Conservation (phyloP, 53 echinoderm and acorn worm species). For the Glandiceps talaboti region DNA sequence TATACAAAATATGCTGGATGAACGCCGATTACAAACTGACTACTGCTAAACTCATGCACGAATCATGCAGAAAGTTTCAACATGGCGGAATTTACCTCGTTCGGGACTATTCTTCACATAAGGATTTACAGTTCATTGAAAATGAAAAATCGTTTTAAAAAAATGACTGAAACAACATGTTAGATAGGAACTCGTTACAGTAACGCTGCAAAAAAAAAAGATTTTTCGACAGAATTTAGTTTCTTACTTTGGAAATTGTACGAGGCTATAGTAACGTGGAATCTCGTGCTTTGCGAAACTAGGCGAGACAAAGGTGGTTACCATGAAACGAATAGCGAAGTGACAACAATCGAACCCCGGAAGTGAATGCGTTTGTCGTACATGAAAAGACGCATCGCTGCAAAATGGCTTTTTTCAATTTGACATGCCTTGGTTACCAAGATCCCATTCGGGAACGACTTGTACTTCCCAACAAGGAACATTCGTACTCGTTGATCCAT, state of each 20-base stretch:
- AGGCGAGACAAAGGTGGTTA: neutral
- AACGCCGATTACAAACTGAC: neutral
- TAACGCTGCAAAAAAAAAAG: no score
- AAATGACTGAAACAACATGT: no score
- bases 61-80: neutral
- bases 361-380: neutral
- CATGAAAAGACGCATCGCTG: neutral
- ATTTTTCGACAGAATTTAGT: no score
- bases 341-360: neutral
- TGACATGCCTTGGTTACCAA: slow-evolving; percentile 80
- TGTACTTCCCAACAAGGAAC: slow-evolving; percentile 57
- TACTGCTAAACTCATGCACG: neutral
- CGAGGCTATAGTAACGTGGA: neutral
- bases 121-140: no score
- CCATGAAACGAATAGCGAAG: neutral
- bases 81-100: neutral
- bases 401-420: slow-evolving; percentile 86
- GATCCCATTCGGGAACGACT: slow-evolving; percentile 79
- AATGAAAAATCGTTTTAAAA: no score
- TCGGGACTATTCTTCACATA: no score
- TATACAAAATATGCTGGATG: neutral
- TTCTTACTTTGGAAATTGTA: no score
- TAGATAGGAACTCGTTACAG: no score
- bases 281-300: no score
- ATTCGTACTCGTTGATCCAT: slow-evolving; percentile 56